Evolutionary conservation across 2,797 vertebrate species (phyloP).

Genomic region (Gymnodraco acuticeps): DNA sequence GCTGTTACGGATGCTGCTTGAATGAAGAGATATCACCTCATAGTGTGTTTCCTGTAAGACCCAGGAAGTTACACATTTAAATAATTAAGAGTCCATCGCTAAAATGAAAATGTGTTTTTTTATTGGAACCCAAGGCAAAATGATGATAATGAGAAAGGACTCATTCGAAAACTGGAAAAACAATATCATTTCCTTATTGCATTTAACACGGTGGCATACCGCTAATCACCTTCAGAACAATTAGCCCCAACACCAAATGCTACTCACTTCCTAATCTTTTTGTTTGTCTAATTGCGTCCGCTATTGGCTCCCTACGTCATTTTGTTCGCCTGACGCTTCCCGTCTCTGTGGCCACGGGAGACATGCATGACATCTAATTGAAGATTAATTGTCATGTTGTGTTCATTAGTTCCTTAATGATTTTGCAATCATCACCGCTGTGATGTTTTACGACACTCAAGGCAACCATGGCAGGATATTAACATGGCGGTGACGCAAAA

Average conservation of each 20-base stretch:
- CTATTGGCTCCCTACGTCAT: slow-evolving; percentile 16
- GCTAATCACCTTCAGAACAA: slow-evolving; percentile 51
- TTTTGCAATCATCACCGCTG: slow-evolving; percentile 53
- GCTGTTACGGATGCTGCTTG: neutral
- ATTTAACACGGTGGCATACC: slow-evolving; percentile 18
- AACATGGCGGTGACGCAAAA: slow-evolving; percentile 51
- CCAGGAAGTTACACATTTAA: slow-evolving; percentile 33
- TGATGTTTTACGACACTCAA: slow-evolving; percentile 52
- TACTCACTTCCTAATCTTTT: slow-evolving; percentile 26
- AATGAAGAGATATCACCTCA: slow-evolving; percentile 2
- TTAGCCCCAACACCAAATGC: slow-evolving; percentile 19
- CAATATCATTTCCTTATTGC: slow-evolving; percentile 47
- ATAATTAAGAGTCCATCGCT: slow-evolving; percentile 27
- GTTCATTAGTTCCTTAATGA: slow-evolving; percentile 68
- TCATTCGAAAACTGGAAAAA: slow-evolving; percentile 36
- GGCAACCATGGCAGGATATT: slow-evolving; percentile 70
- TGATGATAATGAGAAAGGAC: slow-evolving; percentile 27
- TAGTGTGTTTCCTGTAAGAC: slow-evolving; percentile 1
- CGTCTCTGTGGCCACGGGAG: slow-evolving; percentile 48
- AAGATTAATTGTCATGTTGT: slow-evolving; percentile 50
- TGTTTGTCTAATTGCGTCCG: slow-evolving; percentile 46
- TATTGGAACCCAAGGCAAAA: slow-evolving; percentile 45
- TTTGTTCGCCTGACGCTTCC: slow-evolving; percentile 40
- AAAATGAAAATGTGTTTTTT: slow-evolving; percentile 38
- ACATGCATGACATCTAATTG: slow-evolving; percentile 51